These are phyloP conservation scores for Upupa epops DNA, from an alignment of 2,113 vertebrate species.

Conservation along the genomic window DNA sequence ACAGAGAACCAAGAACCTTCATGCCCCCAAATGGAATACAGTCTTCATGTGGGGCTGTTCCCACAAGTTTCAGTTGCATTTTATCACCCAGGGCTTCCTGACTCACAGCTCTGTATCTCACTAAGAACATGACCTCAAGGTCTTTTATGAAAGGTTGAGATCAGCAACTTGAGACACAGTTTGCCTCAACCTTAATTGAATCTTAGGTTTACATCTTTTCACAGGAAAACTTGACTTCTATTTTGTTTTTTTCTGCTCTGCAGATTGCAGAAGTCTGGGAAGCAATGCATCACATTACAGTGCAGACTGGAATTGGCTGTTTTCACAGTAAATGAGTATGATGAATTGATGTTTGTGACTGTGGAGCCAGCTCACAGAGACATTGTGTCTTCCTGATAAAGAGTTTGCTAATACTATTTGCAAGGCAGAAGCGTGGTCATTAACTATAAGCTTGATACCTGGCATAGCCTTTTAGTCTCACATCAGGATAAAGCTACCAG, in stretches of 20 bases:
- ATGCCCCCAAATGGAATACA: neutral
- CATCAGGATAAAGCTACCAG: neutral
- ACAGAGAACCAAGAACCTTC: neutral
- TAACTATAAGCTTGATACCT: slow-evolving; percentile 1
- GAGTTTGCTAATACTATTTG: slow-evolving; percentile 16
- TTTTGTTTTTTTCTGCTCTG: neutral
- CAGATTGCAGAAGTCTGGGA: neutral
- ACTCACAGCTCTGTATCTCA: neutral
- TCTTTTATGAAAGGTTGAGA: neutral
- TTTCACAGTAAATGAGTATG: slow-evolving; percentile 33
- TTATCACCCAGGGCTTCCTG: neutral
- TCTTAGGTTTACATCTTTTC: slow-evolving; percentile 6
- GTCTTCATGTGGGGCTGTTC: neutral
- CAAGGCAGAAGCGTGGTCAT: neutral
- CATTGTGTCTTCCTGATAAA: neutral
- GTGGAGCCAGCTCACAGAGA: slow-evolving; percentile 15
- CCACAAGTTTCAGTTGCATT: neutral
- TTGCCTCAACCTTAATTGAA: neutral
- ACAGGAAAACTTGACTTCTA: neutral
- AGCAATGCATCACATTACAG: neutral
- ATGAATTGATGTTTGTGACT: slow-evolving; percentile 24
- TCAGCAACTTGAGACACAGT: neutral
- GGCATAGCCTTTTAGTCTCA: neutral
- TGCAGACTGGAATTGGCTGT: neutral
- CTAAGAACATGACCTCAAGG: neutral